Base-by-base conservation (phyloP, 1,140 invertebrate species). In the Aphaenogaster floridana region DNA sequence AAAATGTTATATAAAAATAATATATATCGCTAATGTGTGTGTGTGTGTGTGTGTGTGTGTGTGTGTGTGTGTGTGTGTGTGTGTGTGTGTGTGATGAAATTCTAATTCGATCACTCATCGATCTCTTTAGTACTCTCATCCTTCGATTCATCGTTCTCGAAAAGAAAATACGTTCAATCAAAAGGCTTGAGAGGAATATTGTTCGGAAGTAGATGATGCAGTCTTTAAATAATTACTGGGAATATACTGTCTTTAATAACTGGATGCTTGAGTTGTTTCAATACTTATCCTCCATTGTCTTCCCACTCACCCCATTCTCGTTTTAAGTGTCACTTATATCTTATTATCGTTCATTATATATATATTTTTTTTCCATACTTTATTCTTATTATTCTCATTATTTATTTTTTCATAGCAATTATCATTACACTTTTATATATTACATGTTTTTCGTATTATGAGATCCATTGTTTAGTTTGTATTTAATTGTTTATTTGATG, bases 191-290 rank as follows among this genome's bases (percentile, higher is more conserved):
- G 54, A 36, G 52, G 57, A 74, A 84, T 45, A 57, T 61, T 48
- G 36, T 28, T 42, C n/a, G n/a, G 2, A 74, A 74, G 28, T 71
- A 83, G 9, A 86, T 42, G 17, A 63, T 57, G 68, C 85, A 71
- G 34, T 72, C 48, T 72, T 21, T 57, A 84, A 74, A 71, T 80
- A 86, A 87, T 87, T 87, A 39, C 45, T 8, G 17, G 17, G 7
- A 87, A 84, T 61, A 84, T 61, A 42, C 21, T n/a, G 13, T 63
- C 78, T 74, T 84, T 45, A 87, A 80, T 80, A 86, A 86, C 21
- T 83, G 52, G 15, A 83, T 50, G 48, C 45, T 64, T 21, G 57
- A 74, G 1, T 39, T 59, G 36, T 74, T 86, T 71, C 77, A 57
- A 86, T 28, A 57, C n/a, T 59, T 59, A 42, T 4, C 52, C 13